Conservation (phyloP, 1,140 invertebrate species). For the Drosophila simulans region DNA sequence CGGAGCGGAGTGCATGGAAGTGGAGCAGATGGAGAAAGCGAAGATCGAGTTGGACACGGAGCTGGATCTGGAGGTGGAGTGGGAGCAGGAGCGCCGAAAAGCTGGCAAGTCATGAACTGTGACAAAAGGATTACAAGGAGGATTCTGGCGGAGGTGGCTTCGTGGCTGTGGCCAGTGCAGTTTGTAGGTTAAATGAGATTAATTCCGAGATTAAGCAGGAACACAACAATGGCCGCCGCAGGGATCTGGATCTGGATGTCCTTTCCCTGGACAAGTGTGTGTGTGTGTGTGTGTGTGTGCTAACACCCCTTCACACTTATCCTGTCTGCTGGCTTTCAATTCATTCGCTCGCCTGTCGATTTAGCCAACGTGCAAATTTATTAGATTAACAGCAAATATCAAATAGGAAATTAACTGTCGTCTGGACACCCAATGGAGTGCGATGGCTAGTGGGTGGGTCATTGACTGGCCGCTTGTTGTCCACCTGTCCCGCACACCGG, state of each 20-base stretch:
- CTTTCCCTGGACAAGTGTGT: not conserved
- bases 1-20: not conserved
- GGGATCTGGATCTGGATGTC: constrained; percentile 2
- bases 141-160: constrained; percentile 45
- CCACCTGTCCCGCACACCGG: constrained; percentile 18
- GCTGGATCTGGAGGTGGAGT: not conserved
- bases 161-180: constrained; percentile 37
- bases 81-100: constrained; percentile 17
- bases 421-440: constrained; percentile 50
- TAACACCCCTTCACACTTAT: not conserved
- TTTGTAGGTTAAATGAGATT: constrained; percentile 75
- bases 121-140: constrained; percentile 77
- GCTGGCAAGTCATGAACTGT: constrained; percentile 70
- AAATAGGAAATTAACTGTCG: constrained; percentile 82
- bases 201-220: constrained; percentile 67
- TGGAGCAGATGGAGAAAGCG: constrained; percentile 18
- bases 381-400: constrained; percentile 83
- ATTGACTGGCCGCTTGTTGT: not conserved
- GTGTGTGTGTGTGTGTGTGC: not conserved
- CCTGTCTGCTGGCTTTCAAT: constrained; percentile 37
- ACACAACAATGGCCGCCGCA: constrained; percentile 24
- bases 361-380: constrained; percentile 68
- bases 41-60: constrained; percentile 4
- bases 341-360: constrained; percentile 52
- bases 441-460: not conserved